Conservation (phyloP, 2,113 vertebrate genomes). For the Cariama cristata region DNA sequence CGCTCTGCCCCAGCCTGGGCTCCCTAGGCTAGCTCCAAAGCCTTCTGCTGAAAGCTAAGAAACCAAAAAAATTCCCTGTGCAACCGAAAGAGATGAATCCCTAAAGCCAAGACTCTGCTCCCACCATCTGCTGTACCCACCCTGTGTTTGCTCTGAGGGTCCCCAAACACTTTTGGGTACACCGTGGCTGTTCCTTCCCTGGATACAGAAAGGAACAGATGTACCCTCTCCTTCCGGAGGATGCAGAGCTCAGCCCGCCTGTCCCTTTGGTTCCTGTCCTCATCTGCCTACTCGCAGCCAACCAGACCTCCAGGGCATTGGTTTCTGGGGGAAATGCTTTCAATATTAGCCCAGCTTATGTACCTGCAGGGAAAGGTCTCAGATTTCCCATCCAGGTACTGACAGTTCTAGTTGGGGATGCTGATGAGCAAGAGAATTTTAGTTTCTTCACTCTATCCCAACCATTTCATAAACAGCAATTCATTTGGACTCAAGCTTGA, state of each 20-base stretch:
- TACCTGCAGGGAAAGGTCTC: not conserved
- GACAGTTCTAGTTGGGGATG: not conserved
- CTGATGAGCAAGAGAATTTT: not conserved
- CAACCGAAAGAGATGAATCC: not conserved
- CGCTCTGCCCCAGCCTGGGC: not conserved
- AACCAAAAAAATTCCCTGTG: not conserved
- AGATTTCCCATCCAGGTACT: rapidly evolving
- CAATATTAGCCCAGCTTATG: not conserved
- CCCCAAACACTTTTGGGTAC: rapidly evolving
- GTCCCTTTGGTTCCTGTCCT: not conserved
- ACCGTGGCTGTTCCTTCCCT: not conserved
- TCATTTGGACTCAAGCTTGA: not conserved
- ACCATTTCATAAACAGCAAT: not conserved
- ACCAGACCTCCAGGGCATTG: not conserved
- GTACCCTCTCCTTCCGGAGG: not conserved
- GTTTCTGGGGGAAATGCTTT: not conserved
- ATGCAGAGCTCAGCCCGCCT: not conserved
- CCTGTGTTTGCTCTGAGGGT: not conserved
- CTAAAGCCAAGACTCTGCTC: not conserved
- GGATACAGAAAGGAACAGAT: not conserved
- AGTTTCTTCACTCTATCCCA: no score
- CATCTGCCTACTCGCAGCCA: not conserved
- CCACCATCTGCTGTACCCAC: not conserved
- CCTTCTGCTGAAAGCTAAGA: not conserved
- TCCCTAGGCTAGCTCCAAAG: not conserved